These are phyloP conservation scores for Drosophila villosipedis DNA, from an alignment of 2,888 invertebrate species.

Conservation along the genomic window DNA sequence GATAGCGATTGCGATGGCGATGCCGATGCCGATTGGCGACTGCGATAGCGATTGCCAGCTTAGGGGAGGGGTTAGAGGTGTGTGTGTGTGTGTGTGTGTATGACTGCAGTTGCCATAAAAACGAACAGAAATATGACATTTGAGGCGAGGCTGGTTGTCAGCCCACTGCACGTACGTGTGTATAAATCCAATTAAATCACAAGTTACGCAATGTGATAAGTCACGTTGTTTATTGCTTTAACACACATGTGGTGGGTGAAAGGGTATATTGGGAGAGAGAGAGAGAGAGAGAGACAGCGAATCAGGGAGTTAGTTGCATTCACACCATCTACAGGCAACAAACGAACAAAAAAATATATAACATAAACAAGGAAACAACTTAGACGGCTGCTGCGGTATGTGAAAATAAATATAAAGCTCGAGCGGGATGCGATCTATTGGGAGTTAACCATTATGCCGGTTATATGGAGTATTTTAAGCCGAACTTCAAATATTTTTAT, in stretches of 20 bases:
- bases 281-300: neutral
- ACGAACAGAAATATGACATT: conserved; percentile 27
- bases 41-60: conserved; percentile 20
- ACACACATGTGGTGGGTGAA: conserved; percentile 24
- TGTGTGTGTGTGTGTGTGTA: neutral
- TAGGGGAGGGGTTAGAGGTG: conserved; percentile 4
- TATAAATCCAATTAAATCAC: conserved; percentile 81
- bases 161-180: conserved; percentile 34
- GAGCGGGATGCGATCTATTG: neutral
- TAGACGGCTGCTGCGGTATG: conserved; percentile 56
- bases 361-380: conserved; percentile 53
- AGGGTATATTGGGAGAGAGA: neutral
- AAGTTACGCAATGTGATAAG: conserved; percentile 81
- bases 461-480: neutral
- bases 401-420: conserved; percentile 7
- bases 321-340: conserved; percentile 66
- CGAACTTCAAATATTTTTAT: neutral
- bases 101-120: conserved; percentile 49
- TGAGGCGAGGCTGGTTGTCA: conserved; percentile 22
- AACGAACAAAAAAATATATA: conserved; percentile 39
- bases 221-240: conserved; percentile 80
- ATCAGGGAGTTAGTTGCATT: conserved; percentile 25
- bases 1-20: conserved; percentile 36
- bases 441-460: neutral
- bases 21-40: conserved; percentile 40